Base-by-base conservation (phyloP, 2,888 invertebrate genomes). In the Ceratothoa steindachneri region DNA sequence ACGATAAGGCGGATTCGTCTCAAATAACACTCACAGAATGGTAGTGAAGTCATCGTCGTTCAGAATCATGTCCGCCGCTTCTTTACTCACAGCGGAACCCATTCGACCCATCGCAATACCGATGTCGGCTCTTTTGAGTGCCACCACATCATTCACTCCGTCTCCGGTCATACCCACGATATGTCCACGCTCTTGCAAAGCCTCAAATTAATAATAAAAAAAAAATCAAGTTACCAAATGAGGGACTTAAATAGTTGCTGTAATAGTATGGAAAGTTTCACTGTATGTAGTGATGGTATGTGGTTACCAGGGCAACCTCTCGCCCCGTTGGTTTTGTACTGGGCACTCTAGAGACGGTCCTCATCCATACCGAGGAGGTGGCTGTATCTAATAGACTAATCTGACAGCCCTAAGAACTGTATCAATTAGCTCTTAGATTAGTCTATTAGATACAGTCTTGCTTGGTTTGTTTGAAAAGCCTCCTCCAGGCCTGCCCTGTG, bases 141-240 rank as follows among this genome's bases (percentile, higher is more conserved):
- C 99, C 22, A 98, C 97, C 0, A 97, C 97, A 85, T 99, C 99
- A 83, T 99, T 99, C 0, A 99, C 98, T 0, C 99, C 99, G 84
- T 99, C 99, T 0, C 99, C 99, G 0, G 98, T 99, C 98, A 99
- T 99, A 2, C 95, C 99, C 0, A 99, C 98, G 80, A 99, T 93
- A 82, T 92, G 90, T 1, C 97, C 96, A 71, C 91, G 90, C 81
- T 91, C 88, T 84, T 99, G 97, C 71, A 97, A 87, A 0, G 97
- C 95, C 87, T 88, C 81, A 24, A 75, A 71, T 22, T 41, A 24
- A 15, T 24, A 15, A 15, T 28, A 7, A 27, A 80, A n/a, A 27
- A 12, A 68, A 15, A 5, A 27, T 51, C 5, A 53, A 51, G 55
- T 12, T 82, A 88, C 88, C n/a, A n/a, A n/a, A n/a, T n/a, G n/a